phyloP scores from a whole-genome alignment of 2,113 vertebrate species.

The Rana temporaria region DNA sequence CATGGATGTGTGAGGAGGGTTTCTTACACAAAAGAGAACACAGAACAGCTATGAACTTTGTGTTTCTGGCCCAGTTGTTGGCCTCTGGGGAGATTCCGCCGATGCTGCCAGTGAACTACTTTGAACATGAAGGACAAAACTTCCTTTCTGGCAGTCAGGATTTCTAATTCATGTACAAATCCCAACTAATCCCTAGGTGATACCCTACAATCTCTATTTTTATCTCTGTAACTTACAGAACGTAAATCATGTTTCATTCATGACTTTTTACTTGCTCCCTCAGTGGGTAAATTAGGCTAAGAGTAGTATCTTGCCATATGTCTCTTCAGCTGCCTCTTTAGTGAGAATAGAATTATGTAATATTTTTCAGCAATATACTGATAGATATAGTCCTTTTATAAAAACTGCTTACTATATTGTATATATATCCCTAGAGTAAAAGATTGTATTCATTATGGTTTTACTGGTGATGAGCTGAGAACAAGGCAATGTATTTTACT shows the following conservation, averaged over 20 bases:
- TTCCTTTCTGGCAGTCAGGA: constrained; percentile 30
- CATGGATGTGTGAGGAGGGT: background rate
- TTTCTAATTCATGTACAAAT: background rate
- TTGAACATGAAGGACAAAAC: constrained; percentile 1
- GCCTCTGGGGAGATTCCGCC: constrained; percentile 2
- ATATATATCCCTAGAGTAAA: constrained; percentile 1
- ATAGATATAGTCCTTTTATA: background rate
- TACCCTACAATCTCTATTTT: constrained; percentile 35
- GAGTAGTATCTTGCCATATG: constrained; percentile 22
- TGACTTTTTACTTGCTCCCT: constrained; percentile 11
- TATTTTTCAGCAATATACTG: background rate
- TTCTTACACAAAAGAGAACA: background rate
- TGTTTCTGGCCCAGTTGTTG: background rate
- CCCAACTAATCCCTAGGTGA: constrained; percentile 46
- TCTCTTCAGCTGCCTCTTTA: constrained; percentile 10
- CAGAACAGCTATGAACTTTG: constrained; percentile 5
- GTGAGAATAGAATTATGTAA: constrained; percentile 1
- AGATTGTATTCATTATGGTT: background rate
- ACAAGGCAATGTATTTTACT: background rate
- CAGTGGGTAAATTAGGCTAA: constrained; percentile 27
- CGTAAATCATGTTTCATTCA: constrained; percentile 44
- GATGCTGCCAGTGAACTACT: constrained; percentile 13
- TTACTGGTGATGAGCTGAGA: background rate
- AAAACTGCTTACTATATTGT: constrained; percentile 12
- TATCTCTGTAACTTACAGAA: constrained; percentile 24